Percentiles rank a stretch among this genome's conserved stretches.
Conservation (phyloP, 23 tunicate species). For the Styela plicata region DNA sequence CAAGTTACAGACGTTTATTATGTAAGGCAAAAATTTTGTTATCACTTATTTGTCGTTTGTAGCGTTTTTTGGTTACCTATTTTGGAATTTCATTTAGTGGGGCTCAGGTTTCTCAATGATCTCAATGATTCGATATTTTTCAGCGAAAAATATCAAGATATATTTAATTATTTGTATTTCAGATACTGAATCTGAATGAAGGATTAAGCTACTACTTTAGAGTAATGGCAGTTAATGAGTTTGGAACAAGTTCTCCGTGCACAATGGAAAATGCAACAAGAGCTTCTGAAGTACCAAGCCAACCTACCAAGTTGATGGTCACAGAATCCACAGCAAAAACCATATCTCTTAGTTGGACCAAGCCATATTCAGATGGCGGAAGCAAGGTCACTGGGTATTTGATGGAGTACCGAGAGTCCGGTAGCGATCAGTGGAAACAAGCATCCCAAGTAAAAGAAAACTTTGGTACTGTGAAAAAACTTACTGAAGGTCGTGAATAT, state of each 20-base stretch:
- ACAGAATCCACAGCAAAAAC: constrained; percentile 62
- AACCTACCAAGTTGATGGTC: constrained; percentile 66
- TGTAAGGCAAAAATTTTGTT: too few species aligned
- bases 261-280: constrained; percentile 16
- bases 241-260: constrained; percentile 31
- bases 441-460: constrained; percentile 58
- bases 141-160: too few species aligned
- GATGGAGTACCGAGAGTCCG: constrained; percentile 70
- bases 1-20: too few species aligned
- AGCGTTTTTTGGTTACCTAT: too few species aligned
- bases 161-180: background rate
- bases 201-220: constrained; percentile 34
- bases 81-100: too few species aligned
- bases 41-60: too few species aligned
- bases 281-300: constrained; percentile 52
- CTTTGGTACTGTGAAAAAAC: constrained; percentile 49
- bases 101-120: too few species aligned
- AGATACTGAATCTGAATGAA: constrained; percentile 27
- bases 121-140: too few species aligned
- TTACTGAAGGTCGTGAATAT: constrained; percentile 59
- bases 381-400: constrained; percentile 88
- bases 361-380: constrained; percentile 89
- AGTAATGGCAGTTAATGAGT: constrained; percentile 33
- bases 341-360: constrained; percentile 75
- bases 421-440: constrained; percentile 69